Evolutionary conservation across 2,888 invertebrate genomes (phyloP), one percentile per base, ranked within the genome.

Genomic region (Stenotaenia linearis): DNA sequence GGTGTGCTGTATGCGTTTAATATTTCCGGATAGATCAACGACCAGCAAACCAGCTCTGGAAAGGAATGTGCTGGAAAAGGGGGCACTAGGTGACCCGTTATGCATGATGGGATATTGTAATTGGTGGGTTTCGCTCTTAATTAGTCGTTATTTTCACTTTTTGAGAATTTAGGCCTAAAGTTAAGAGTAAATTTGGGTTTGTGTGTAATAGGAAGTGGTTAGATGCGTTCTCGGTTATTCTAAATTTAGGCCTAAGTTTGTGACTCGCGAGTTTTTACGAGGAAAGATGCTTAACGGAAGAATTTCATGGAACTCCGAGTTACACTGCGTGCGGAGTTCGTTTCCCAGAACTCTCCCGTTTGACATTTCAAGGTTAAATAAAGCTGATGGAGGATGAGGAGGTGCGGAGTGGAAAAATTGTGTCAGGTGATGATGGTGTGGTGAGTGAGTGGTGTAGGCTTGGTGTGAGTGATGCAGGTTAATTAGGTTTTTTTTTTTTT

Each of bases 81-180:
- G 69, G 69, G 69, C 69, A 69, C 69, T 69, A 69, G 69, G 69
- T 69, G 69, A 69, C 28, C 25, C 69, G 69, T 25, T 69, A 69
- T 28, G 69, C 25, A 28, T 69, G 69, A 69, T n/a, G n/a, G 10
- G 25, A 69, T 69, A 28, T 69, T 69, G 69, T 50, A 69, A 69
- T 28, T 15, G 28, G 23, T 69, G 10, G 23, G 25, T 23, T 23
- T 23, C 21, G 4, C 21, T 21, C 4, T 56, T 23, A 28, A 25
- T 28, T 15, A 3, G 1, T 23, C 4, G 9, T 23, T 25, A 23
- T 25, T 61, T 25, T 61, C 25, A 1, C 28, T 61, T 61, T 61
- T 25, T 61, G 25, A 61, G 1, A 25, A 61, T 10, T 3, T n/a
- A n/a, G n/a, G 45, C n/a, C 45, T 3, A 5, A 6, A 7, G 50